Base-by-base conservation (phyloP, 2,797 vertebrate genomes). In the Artibeus jamaicensis region DNA sequence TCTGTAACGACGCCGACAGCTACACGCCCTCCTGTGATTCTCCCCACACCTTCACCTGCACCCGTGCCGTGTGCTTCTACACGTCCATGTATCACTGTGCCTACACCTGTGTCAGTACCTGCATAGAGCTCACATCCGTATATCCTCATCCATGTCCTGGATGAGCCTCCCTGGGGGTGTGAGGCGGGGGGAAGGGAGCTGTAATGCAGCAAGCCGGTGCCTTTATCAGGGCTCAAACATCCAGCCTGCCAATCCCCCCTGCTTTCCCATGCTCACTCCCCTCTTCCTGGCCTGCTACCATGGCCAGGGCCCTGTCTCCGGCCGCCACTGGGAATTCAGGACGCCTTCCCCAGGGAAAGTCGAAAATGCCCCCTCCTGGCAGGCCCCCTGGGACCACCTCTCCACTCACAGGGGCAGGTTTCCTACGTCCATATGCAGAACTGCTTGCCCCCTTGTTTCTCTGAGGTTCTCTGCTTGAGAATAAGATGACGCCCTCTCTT, bases 41-140 rank as follows among this genome's bases (percentile, higher is more conserved):
- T 2, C 1, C 46, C 5, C 21, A 1, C 0, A 1, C 5, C 21
- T n/a, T 21, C 44, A 57, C 18, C n/a, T 10, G 48, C 46, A 9
- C 26, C 59, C 9, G 9, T 6, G 4, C 78, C 8, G 2, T 2
- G 29, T 26, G 1, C 59, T 0, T 9, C n/a, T 11, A 0, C 39
- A 2, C 5, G n/a, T 39, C 3, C 9, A 3, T 8, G 19, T 42
- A 9, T 16, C 4, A 39, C 26, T 22, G 15, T 29, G 8, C 6
- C 1, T 44, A 0, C 5, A 1, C 34, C 37, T 50, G 39, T 10
- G 5, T 3, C 15, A 19, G 5, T 19, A 15, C 29, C 48, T 8
- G 1, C n/a, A 7, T 44, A 15, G 9, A 9, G 29, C 44, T 19
- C 18, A 3, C 22, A 3, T 8, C 8, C 59, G 1, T 16, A 2